phyloP scores from a whole-genome alignment of 2,113 vertebrate genomes.

The human region GRCh38 chr3:5610001-5610500 shows the following conservation, averaged over 20 bases:
- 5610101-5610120: background rate
- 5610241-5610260: background rate
- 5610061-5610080: background rate
- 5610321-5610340: too few relatives aligned
- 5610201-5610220: background rate
- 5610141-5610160: background rate
- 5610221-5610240: background rate
- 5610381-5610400: too few relatives aligned
- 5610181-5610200: background rate
- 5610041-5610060: background rate
- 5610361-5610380: too few relatives aligned
- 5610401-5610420: too few relatives aligned
- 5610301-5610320: too few relatives aligned
- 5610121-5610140: background rate
- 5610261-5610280: background rate
- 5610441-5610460: too few relatives aligned
- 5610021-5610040: background rate
- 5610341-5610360: too few relatives aligned
- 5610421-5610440: too few relatives aligned
- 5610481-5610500: too few relatives aligned
- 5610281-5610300: fast-evolving
- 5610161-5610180: background rate
- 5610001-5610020: background rate
- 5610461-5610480: too few relatives aligned
- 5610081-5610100: background rate